A percentile compares a stretch with the other conserved stretches of the same genome.
Conservation (phyloP, 2,888 invertebrate species). For the Cosmia pyralina region DNA sequence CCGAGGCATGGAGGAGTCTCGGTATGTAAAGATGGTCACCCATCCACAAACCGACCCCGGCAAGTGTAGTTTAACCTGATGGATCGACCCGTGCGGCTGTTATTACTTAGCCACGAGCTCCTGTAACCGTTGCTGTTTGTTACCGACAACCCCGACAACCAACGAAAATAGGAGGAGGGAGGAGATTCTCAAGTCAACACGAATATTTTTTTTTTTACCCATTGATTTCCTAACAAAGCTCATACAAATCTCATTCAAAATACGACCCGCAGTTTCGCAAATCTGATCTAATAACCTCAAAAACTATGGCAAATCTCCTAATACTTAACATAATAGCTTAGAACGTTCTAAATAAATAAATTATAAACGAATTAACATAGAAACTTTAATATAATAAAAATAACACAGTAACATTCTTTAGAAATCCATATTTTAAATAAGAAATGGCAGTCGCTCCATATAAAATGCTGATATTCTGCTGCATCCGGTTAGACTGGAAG, state of each 20-base stretch:
- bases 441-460: neutral
- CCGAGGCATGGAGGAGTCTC: no score
- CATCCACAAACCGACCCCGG: no score
- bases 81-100: no score
- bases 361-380: constrained; percentile 38
- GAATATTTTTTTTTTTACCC: neutral
- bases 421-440: constrained; percentile 11
- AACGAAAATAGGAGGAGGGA: no score
- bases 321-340: neutral
- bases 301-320: neutral
- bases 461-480: neutral
- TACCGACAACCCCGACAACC: no score
- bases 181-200: no score
- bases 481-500: neutral
- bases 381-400: constrained; percentile 39
- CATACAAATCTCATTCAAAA: neutral
- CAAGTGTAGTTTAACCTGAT: no score
- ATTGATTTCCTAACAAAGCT: neutral
- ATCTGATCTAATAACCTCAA: constrained; percentile 8
- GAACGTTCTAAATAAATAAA: constrained; percentile 50
- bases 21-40: no score
- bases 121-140: no score
- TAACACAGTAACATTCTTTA: neutral
- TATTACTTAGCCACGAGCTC: no score
- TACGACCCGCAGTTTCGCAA: neutral